A percentile compares a stretch with the other conserved stretches of the same genome.
Evolutionary conservation across 1,140 invertebrate species (phyloP).

Genomic region (Philopotamus ludificatus): DNA sequence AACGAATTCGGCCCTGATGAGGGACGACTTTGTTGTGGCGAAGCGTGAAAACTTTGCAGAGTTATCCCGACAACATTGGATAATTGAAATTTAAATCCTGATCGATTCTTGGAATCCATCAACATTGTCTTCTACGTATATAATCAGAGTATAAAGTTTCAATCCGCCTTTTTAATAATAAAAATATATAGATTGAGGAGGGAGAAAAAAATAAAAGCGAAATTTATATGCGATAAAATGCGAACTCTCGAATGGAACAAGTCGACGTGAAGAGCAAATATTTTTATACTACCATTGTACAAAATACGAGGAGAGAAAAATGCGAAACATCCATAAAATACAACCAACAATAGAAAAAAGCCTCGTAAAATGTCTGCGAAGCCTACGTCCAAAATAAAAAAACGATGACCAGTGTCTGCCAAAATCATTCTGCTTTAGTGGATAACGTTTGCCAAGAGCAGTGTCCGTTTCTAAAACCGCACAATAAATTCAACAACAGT

Average conservation of each 20-base stretch:
- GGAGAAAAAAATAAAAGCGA: too few species aligned
- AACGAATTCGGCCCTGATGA: background rate
- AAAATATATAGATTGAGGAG: too few species aligned
- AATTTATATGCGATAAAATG: background rate
- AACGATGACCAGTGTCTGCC: background rate
- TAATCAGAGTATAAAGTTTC: too few species aligned
- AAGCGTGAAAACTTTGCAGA: background rate
- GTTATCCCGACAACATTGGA: background rate
- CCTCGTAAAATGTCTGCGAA: background rate
- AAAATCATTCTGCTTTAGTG: background rate
- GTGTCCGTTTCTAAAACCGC: too few species aligned
- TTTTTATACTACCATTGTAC: background rate
- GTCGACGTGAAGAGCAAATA: background rate
- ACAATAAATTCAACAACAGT: too few species aligned
- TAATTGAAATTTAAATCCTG: background rate
- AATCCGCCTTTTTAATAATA: too few species aligned
- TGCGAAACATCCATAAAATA: background rate
- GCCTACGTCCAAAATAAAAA: background rate
- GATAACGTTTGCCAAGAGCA: background rate
- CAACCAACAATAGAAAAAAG: background rate
- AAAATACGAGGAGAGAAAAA: background rate
- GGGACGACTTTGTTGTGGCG: background rate
- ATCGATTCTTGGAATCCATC: too few species aligned
- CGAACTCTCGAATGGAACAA: background rate
- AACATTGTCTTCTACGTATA: too few species aligned